A percentile compares a stretch with the other conserved stretches of the same genome.
These are phyloP conservation scores for Phenganax marumi DNA, from an alignment of 92 coral and sea anemone genomes.

Conservation along the genomic window DNA sequence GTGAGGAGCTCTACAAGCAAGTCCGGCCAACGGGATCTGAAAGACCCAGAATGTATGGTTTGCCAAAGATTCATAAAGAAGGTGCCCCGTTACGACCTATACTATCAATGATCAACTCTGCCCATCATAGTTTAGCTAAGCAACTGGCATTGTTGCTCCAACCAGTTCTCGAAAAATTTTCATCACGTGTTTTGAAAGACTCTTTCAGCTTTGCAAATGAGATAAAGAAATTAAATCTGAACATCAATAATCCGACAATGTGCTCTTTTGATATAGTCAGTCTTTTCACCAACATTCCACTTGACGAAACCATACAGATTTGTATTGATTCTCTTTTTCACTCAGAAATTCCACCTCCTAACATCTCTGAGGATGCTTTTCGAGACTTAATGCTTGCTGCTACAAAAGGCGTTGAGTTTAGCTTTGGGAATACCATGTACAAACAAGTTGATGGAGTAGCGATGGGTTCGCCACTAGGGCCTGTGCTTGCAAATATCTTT, in stretches of 20 bases:
- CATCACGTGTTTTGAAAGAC: background rate
- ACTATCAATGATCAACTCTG: constrained; percentile 24
- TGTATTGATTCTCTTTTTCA: background rate
- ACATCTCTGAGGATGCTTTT: too few species aligned
- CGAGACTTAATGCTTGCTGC: too few species aligned
- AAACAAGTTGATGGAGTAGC: too few species aligned
- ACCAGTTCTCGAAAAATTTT: background rate
- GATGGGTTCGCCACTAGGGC: constrained; percentile 1
- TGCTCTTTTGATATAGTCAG: too few species aligned
- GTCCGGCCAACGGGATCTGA: too few species aligned
- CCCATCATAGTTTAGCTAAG: constrained; percentile 7
- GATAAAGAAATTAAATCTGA: background rate
- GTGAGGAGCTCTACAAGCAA: background rate
- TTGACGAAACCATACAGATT: constrained; percentile 3
- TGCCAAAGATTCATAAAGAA: too few species aligned
- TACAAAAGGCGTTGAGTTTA: constrained; percentile 1
- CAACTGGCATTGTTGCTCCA: background rate
- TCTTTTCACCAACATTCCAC: background rate
- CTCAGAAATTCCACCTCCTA: background rate
- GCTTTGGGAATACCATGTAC: background rate
- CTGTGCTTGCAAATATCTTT: too few species aligned
- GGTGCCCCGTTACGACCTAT: background rate
- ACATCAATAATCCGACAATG: too few species aligned
- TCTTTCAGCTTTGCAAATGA: background rate
- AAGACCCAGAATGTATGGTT: constrained; percentile 3